A percentile compares a stretch with the other conserved stretches of the same genome.
phyloP scores from a whole-genome alignment of 2,888 invertebrate species.

The Dynastes maya region DNA sequence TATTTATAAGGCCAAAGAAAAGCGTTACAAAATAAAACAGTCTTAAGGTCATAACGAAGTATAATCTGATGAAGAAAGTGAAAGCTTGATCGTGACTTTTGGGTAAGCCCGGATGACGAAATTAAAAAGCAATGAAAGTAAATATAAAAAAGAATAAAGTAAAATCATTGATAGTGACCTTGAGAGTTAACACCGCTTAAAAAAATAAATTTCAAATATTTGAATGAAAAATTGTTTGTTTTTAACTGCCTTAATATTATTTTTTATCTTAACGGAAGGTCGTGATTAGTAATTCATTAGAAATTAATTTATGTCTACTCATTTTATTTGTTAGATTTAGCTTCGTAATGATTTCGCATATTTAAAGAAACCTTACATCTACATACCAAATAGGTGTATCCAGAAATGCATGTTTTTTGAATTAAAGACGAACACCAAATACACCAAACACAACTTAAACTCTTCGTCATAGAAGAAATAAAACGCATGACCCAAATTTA shows the following conservation, averaged over 20 bases:
- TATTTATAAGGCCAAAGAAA: background rate
- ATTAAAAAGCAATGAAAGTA: slow-evolving; percentile 7
- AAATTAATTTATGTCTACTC: no score
- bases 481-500: slow-evolving; percentile 68
- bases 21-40: no score
- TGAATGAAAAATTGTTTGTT: no score
- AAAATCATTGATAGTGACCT: background rate
- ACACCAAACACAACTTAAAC: slow-evolving; percentile 50
- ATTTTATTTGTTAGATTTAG: no score
- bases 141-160: background rate
- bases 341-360: background rate
- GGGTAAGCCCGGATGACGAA: background rate
- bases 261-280: no score
- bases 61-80: slow-evolving; percentile 29
- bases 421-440: slow-evolving; percentile 43
- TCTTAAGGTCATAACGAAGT: background rate
- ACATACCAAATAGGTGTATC: slow-evolving; percentile 54
- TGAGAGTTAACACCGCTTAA: background rate
- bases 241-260: no score
- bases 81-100: slow-evolving; percentile 34
- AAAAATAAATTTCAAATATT: background rate
- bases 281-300: no score
- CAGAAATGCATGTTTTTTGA: slow-evolving; percentile 54
- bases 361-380: background rate
- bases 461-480: slow-evolving; percentile 63